Conservation (phyloP, 2,797 vertebrate genomes). For the Lithobates pipiens region DNA sequence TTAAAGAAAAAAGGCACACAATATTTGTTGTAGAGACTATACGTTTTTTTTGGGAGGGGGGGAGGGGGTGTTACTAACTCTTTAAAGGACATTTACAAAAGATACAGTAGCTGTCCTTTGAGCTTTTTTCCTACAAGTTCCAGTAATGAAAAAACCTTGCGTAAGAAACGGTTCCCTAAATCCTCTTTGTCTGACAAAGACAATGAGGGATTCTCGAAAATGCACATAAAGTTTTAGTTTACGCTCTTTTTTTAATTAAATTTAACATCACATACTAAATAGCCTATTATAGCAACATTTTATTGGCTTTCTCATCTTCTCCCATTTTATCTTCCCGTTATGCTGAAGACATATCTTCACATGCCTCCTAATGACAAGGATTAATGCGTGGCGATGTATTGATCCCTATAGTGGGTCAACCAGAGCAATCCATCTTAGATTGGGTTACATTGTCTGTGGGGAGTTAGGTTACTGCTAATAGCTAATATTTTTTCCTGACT, state of each 20-base stretch:
- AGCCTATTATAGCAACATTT: neutral
- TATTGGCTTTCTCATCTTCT: neutral
- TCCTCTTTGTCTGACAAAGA: neutral
- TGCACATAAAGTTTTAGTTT: neutral
- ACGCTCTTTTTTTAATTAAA: too few relatives aligned
- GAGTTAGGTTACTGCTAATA: conserved; percentile 23
- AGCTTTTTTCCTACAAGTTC: neutral
- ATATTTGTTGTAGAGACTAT: too few relatives aligned
- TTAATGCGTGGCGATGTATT: conserved; percentile 1
- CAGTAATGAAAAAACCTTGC: neutral
- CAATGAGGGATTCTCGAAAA: neutral
- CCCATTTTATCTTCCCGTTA: neutral
- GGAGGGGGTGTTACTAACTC: too few relatives aligned
- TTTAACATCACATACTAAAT: neutral
- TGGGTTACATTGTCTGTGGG: conserved; percentile 1
- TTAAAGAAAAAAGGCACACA: too few relatives aligned
- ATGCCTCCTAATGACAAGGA: neutral
- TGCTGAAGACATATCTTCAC: neutral
- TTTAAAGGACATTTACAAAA: too few relatives aligned
- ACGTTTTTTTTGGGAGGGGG: too few relatives aligned
- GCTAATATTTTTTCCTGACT: conserved; percentile 19
- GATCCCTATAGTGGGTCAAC: conserved; percentile 4
- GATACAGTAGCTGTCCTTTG: neutral
- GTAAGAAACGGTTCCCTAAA: neutral
- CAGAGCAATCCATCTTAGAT: neutral